Percentiles rank a stretch among this genome's conserved stretches.
Evolutionary conservation across 2,113 vertebrate genomes (phyloP).

Genomic region (Tupaia tana): DNA sequence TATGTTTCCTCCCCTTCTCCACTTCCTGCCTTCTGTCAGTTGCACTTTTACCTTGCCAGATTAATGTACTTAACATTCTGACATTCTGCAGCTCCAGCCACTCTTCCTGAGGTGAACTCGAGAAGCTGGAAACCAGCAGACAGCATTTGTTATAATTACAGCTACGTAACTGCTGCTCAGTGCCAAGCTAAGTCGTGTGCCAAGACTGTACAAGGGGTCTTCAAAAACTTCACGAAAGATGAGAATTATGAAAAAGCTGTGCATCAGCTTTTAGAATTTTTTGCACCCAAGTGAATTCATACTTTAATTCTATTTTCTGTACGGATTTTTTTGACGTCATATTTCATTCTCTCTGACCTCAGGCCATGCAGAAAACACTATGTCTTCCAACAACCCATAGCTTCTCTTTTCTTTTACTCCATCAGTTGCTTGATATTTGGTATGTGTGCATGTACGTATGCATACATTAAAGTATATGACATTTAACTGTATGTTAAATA

Average conservation of each 20-base stretch:
- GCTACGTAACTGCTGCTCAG: neutral
- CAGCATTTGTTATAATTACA: neutral
- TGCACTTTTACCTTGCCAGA: neutral
- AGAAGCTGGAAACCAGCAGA: neutral
- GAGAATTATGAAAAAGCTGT: too few relatives aligned
- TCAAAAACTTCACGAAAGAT: too few relatives aligned
- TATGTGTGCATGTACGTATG: neutral
- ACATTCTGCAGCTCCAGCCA: neutral
- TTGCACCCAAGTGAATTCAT: too few relatives aligned
- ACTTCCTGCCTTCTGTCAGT: neutral
- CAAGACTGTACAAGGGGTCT: neutral
- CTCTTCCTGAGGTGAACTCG: neutral
- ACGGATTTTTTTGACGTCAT: too few relatives aligned
- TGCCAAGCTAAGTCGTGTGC: neutral
- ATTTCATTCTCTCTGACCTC: neutral
- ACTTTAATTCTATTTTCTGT: too few relatives aligned
- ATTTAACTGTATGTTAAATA: neutral
- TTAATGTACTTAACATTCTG: neutral
- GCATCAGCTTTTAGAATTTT: too few relatives aligned
- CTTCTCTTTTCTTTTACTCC: neutral
- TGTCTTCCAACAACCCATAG: neutral
- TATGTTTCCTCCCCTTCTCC: neutral
- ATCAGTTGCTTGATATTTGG: neutral
- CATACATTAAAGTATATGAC: neutral
- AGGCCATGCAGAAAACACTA: neutral